These are phyloP conservation scores for Leptarthrus brevirostris DNA, from an alignment of 2,888 invertebrate species.

Conservation along the genomic window DNA sequence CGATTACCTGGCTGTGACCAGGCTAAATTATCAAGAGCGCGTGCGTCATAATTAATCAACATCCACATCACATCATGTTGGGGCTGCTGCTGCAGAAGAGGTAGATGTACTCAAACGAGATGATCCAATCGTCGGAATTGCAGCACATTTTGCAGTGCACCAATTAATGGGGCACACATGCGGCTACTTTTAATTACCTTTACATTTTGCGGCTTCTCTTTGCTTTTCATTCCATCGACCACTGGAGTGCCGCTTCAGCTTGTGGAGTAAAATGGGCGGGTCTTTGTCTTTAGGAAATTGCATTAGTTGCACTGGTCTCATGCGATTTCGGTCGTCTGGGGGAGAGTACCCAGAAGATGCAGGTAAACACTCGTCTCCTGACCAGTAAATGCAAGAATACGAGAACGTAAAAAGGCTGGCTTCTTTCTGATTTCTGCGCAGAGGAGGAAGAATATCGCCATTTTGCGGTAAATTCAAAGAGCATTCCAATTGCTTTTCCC, in stretches of 20 bases:
- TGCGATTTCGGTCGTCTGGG: too few relatives aligned
- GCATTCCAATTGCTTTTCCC: constrained; percentile 10
- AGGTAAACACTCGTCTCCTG: background rate
- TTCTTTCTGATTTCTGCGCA: constrained; percentile 32
- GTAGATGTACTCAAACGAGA: background rate
- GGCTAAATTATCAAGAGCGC: background rate
- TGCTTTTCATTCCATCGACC: background rate
- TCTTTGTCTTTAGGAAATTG: background rate
- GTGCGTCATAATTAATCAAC: constrained; percentile 35
- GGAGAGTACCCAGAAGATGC: background rate
- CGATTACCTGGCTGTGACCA: constrained; percentile 18
- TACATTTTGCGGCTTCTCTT: constrained; percentile 26
- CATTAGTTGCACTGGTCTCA: constrained; percentile 10
- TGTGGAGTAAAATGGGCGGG: constrained; percentile 19
- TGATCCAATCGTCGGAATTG: background rate
- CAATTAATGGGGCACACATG: constrained; percentile 26
- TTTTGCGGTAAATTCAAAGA: constrained; percentile 27
- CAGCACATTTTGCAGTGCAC: constrained; percentile 11
- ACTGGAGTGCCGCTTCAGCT: background rate
- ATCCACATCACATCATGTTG: too few relatives aligned
- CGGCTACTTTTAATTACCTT: constrained; percentile 36
- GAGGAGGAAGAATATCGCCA: constrained; percentile 27
- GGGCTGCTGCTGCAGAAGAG: background rate
- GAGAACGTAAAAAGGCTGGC: constrained; percentile 3
- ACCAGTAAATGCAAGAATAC: background rate